A percentile compares a stretch with the other conserved stretches of the same genome.
phyloP scores from a whole-genome alignment of 2,113 vertebrate species.

The Ciconia maguari region DNA sequence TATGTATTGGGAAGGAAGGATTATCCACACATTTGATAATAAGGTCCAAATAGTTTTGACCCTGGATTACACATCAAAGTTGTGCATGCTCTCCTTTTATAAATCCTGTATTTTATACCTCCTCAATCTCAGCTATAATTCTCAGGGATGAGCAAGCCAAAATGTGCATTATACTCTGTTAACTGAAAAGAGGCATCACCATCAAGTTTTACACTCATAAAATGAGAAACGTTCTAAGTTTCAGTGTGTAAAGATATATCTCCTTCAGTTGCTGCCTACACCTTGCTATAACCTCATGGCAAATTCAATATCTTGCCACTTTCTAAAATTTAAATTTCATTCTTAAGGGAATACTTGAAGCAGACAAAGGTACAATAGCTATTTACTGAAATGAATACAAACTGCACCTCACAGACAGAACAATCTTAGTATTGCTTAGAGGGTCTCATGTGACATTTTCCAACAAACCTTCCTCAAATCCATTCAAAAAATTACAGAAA shows the following conservation, averaged over 20 bases:
- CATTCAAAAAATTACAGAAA: background rate
- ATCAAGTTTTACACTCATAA: constrained; percentile 29
- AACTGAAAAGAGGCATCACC: constrained; percentile 19
- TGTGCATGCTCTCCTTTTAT: background rate
- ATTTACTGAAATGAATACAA: constrained; percentile 8
- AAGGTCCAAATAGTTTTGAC: background rate
- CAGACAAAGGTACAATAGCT: constrained; percentile 42
- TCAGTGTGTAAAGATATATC: background rate
- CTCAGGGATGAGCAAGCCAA: background rate
- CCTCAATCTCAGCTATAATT: background rate
- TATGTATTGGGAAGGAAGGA: background rate
- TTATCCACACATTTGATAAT: background rate
- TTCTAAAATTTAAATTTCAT: constrained; percentile 31
- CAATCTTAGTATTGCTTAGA: constrained; percentile 12
- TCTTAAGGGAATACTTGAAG: constrained; percentile 29
- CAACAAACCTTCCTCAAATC: constrained; percentile 31
- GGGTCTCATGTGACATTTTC: background rate
- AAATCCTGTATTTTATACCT: background rate
- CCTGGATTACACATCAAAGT: background rate
- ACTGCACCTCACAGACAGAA: background rate
- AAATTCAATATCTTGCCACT: background rate
- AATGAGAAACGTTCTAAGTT: constrained; percentile 16
- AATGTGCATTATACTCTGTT: background rate
- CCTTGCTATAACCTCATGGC: background rate
- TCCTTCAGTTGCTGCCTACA: constrained; percentile 8